Base-by-base conservation (phyloP, 2,113 vertebrate genomes). In the Typhlomys cinereus region DNA sequence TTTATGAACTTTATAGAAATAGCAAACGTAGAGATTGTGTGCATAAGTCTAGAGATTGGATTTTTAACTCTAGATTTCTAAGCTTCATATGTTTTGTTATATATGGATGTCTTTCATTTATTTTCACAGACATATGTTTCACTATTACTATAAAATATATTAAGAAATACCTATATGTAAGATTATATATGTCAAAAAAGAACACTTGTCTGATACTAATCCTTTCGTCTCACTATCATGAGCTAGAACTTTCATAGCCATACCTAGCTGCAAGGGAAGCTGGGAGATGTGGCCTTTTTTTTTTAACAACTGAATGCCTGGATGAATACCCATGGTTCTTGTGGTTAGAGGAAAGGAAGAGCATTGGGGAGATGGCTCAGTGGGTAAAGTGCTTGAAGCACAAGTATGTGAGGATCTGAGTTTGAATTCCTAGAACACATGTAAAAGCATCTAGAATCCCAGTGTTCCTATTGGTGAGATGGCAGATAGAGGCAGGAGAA, bases 1-100 rank as follows among this genome's bases (percentile, higher is more conserved):
- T 88, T 89, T 92, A 70, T 92, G 73, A 73, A 39, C 20, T 71
- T 62, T 52, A 66, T 50, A 66, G 83, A 81, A 90, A 69, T 81
- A 21, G 11, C 61, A 70, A n/a, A n/a, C n/a, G n/a, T n/a, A n/a
- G n/a, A 74, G 5, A 57, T 46, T 67, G 44, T 44, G 2, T 71
- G 50, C 34, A 20, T 64, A 79, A n/a, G 15, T 67, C 71, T 95
- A 66, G n/a, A 23, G 44, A 89, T 48, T 71, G 14, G 23, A 59
- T 93, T 89, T 93, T 91, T 82, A 29, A 95, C 7, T 91, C 25
- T 31, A 5, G 52, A 21, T 87, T 75, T 89, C 57, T 79, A 41
- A 93, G 48, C 81, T 64, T 83, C 17, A 71, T 59, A 69, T 7
- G 36, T 89, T 89, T 88, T 94, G 17, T 87, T 87, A 36, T 64